Conservation (phyloP, 2,113 vertebrate genomes). For the Marmota flaviventris region DNA sequence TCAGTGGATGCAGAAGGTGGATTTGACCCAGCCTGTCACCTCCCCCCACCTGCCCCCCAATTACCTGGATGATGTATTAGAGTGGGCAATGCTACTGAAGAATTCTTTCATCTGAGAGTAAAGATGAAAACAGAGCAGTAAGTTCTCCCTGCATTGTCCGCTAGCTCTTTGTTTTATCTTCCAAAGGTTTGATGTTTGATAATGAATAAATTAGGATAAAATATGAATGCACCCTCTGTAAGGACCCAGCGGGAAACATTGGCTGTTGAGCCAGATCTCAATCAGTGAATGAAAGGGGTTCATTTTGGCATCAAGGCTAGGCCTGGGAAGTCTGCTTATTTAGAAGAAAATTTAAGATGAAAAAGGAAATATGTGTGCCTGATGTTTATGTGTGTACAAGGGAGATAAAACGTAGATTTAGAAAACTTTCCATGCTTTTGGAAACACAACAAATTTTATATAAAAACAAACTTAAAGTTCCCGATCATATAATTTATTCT, state of each 20-base stretch:
- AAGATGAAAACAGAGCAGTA: conserved; percentile 71
- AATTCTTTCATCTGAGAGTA: conserved; percentile 69
- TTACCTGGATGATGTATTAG: conserved; percentile 75
- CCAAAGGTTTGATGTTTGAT: conserved; percentile 80
- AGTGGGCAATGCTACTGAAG: conserved; percentile 46
- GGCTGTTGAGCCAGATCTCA: conserved; percentile 75
- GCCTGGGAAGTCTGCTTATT: conserved; percentile 74
- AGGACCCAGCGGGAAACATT: conserved; percentile 74
- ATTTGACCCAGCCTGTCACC: conserved; percentile 50
- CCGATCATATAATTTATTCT: neutral
- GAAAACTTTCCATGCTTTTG: neutral
- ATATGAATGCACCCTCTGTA: conserved; percentile 80
- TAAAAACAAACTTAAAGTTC: neutral
- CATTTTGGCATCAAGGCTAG: conserved; percentile 62
- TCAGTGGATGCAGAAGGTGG: neutral
- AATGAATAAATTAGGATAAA: conserved; percentile 83
- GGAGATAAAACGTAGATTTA: neutral
- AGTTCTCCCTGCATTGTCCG: conserved; percentile 62
- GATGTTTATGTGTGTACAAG: neutral
- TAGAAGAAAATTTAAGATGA: conserved; percentile 63
- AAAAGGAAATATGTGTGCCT: neutral
- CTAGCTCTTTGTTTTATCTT: conserved; percentile 77
- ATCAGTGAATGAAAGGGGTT: conserved; percentile 78
- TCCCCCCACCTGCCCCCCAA: conserved; percentile 3
- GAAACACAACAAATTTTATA: neutral